These are phyloP conservation scores for Sycophila texana DNA, from an alignment of 2,888 invertebrate species.

Conservation along the genomic window DNA sequence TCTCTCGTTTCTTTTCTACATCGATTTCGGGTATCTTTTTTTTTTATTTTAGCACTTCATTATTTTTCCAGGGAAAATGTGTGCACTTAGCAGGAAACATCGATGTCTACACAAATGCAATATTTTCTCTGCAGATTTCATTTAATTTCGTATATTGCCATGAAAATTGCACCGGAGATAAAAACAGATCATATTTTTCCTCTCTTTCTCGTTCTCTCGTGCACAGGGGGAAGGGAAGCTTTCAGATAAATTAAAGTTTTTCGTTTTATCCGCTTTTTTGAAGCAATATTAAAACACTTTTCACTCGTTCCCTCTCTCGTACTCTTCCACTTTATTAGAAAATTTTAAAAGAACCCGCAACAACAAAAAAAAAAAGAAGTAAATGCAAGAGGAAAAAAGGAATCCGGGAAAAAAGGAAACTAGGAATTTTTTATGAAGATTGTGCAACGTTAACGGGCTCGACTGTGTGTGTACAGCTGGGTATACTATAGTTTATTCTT, in stretches of 20 bases:
- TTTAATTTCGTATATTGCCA: constrained; percentile 21
- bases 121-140: constrained; percentile 19
- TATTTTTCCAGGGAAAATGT: too few relatives aligned
- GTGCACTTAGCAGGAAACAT: too few relatives aligned
- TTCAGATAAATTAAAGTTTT: constrained; percentile 47
- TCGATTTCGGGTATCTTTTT: neutral
- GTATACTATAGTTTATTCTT: constrained; percentile 35
- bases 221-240: constrained; percentile 15
- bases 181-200: constrained; percentile 13
- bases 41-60: neutral
- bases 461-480: constrained; percentile 37
- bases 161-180: constrained; percentile 29
- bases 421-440: constrained; percentile 16
- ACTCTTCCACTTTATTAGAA: constrained; percentile 10
- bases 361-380: neutral
- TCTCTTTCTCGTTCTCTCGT: constrained; percentile 9
- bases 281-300: constrained; percentile 18
- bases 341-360: neutral
- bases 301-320: neutral
- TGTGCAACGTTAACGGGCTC: constrained; percentile 15
- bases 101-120: too few relatives aligned
- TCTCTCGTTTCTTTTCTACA: neutral
- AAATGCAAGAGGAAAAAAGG: neutral
- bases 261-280: constrained; percentile 24
- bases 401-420: neutral